These are phyloP conservation scores for Paraplagusia blochii DNA, from an alignment of 2,113 vertebrate species.

Conservation along the genomic window DNA sequence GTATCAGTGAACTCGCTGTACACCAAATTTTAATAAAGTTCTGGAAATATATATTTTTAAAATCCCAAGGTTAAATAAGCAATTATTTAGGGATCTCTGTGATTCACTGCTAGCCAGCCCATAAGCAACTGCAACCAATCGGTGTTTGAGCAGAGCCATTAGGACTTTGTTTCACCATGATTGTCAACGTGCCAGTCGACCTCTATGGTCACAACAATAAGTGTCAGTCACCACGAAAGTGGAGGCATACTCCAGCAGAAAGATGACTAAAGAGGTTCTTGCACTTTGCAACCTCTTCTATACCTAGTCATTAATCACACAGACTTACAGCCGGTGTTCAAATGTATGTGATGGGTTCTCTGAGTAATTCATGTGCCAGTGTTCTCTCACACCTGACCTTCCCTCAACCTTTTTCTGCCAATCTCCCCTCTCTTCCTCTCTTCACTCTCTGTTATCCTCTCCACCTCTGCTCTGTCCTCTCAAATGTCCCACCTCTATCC, in stretches of 20 bases:
- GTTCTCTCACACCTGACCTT: slow-evolving; percentile 56
- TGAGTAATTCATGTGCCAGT: slow-evolving; percentile 52
- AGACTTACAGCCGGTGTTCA: slow-evolving; percentile 13
- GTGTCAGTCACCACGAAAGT: slow-evolving; percentile 50
- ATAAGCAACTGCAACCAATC: slow-evolving; percentile 53
- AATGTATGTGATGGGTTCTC: slow-evolving; percentile 44
- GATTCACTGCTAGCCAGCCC: slow-evolving; percentile 46
- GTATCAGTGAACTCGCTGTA: no score
- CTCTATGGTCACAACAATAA: slow-evolving; percentile 34
- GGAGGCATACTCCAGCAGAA: slow-evolving; percentile 37
- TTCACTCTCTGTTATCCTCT: slow-evolving; percentile 27
- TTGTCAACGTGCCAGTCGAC: slow-evolving; percentile 54
- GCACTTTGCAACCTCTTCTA: slow-evolving; percentile 33
- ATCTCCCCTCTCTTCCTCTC: slow-evolving; percentile 30
- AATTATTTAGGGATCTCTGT: slow-evolving; percentile 52
- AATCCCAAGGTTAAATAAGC: slow-evolving; percentile 33
- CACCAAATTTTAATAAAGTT: no score
- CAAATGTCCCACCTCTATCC: slow-evolving; percentile 26
- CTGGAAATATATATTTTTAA: no score
- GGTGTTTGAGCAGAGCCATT: slow-evolving; percentile 39
- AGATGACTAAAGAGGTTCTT: slow-evolving; percentile 33
- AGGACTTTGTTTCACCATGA: slow-evolving; percentile 26
- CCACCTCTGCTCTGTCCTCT: slow-evolving; percentile 26
- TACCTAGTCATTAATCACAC: slow-evolving; percentile 40
- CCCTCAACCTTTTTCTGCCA: slow-evolving; percentile 37